These are phyloP conservation scores for Allenopithecus nigroviridis DNA, from an alignment of 2,797 vertebrate species.

Conservation along the genomic window DNA sequence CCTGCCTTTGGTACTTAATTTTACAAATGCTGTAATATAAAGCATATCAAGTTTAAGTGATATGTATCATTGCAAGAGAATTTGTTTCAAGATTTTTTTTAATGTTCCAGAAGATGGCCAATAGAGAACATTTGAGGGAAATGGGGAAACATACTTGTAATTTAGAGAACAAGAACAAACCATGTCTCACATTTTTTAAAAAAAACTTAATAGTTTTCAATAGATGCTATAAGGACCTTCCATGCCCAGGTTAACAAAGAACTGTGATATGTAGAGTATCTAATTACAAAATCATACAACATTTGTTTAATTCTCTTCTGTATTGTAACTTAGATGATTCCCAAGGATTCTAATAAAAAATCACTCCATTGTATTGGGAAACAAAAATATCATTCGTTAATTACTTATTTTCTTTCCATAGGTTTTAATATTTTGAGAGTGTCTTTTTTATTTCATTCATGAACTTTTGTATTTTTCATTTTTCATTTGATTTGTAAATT, in stretches of 20 bases:
- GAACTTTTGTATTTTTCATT: slow-evolving; percentile 79
- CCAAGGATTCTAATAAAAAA: slow-evolving; percentile 55
- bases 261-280: not conserved
- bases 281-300: slow-evolving; percentile 29
- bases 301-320: slow-evolving; percentile 59
- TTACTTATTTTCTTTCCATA: slow-evolving; percentile 48
- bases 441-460: slow-evolving; percentile 74
- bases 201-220: not conserved
- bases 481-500: slow-evolving; percentile 81
- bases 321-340: slow-evolving; percentile 49
- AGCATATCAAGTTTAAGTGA: not conserved
- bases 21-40: slow-evolving; percentile 28
- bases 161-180: not conserved
- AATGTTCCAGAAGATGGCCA: not conserved
- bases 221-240: not conserved
- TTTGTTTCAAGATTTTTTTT: slow-evolving; percentile 10
- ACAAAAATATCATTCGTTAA: slow-evolving; percentile 56
- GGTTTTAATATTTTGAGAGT: slow-evolving; percentile 64
- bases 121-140: not conserved
- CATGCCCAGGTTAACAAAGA: slow-evolving; percentile 46
- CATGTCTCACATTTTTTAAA: not conserved
- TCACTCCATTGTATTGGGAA: slow-evolving; percentile 39
- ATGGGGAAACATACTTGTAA: not conserved
- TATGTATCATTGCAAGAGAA: not conserved
- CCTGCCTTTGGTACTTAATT: slow-evolving; percentile 18